phyloP scores from a whole-genome alignment of 2,797 vertebrate species.

The Spizella passerina region DNA sequence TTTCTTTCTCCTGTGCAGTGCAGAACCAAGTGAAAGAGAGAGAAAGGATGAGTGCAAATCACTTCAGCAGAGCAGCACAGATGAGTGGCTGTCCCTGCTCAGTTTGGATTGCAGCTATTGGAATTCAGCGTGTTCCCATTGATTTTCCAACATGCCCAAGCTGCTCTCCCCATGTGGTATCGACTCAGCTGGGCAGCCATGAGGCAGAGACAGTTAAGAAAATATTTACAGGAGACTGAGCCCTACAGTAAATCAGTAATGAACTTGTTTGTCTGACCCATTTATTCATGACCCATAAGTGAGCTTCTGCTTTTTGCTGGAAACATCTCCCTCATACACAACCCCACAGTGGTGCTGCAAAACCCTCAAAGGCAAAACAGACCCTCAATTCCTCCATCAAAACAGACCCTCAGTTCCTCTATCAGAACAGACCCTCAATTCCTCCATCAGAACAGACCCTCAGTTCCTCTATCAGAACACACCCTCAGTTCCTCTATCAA shows the following conservation, averaged over 20 bases:
- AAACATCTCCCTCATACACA: neutral
- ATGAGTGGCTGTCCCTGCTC: neutral
- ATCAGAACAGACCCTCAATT: neutral
- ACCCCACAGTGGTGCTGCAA: neutral
- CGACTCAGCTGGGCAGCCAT: constrained; percentile 9
- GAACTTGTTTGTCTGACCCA: constrained; percentile 58
- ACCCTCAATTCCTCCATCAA: neutral
- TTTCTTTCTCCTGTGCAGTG: neutral
- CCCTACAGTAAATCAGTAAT: constrained; percentile 36
- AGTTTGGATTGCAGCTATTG: neutral
- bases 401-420: neutral
- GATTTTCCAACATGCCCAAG: neutral
- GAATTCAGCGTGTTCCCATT: neutral
- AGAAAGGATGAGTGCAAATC: neutral
- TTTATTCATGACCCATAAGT: constrained; percentile 40
- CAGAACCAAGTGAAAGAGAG: neutral
- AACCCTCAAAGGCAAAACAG: neutral
- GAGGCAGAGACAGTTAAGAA: constrained; percentile 47
- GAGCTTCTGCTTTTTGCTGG: neutral
- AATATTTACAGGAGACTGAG: constrained; percentile 51
- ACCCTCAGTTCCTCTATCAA: neutral
- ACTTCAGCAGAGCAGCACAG: neutral
- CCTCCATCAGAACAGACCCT: neutral
- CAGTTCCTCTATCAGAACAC: too few species aligned
- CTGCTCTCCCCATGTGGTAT: neutral